phyloP scores from a whole-genome alignment of 2,113 vertebrate genomes.

The Rissa tridactyla region DNA sequence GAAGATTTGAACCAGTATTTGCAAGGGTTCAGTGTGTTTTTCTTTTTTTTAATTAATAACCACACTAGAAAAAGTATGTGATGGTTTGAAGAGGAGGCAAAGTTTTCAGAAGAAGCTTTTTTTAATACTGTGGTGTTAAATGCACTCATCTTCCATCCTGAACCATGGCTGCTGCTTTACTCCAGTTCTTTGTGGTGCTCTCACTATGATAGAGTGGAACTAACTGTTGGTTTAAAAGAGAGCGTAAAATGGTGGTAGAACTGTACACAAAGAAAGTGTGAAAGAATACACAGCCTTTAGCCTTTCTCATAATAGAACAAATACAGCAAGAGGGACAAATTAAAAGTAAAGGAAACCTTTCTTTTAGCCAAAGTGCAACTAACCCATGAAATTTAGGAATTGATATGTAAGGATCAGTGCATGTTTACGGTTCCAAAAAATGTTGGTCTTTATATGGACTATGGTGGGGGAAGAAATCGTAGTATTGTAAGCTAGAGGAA shows the following conservation, averaged over 20 bases:
- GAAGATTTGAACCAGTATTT: neutral
- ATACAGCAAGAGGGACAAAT: neutral
- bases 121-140: neutral
- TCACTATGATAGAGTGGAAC: neutral
- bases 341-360: neutral
- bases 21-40: neutral
- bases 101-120: neutral
- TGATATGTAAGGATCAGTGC: neutral
- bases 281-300: neutral
- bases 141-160: neutral
- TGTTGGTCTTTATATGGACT: neutral
- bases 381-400: neutral
- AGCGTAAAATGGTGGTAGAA: neutral
- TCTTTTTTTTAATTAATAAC: neutral
- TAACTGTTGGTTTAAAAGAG: neutral
- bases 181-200: neutral
- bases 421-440: neutral
- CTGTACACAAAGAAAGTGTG: neutral
- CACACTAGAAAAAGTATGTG: neutral
- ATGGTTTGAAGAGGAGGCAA: neutral
- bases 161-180: neutral
- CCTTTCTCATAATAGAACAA: neutral
- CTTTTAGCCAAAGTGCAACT: neutral
- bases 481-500: neutral
- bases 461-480: neutral